Evolutionary conservation across 2,113 vertebrate genomes (phyloP).

Genomic region (Corythornis vintsioides): DNA sequence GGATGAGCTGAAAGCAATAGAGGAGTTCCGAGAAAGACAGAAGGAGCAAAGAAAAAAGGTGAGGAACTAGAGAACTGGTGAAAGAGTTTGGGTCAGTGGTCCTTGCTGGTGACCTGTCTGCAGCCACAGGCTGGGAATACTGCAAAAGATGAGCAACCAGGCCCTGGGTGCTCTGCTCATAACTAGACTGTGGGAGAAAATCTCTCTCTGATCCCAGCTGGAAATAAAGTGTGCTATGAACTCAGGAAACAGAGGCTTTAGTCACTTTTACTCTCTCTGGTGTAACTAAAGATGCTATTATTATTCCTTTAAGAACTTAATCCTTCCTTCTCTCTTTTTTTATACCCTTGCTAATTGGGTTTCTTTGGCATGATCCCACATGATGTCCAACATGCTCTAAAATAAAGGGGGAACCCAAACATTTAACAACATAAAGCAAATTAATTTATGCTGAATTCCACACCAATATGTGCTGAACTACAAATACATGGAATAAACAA

Average conservation of each 20-base stretch:
- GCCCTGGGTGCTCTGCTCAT: neutral
- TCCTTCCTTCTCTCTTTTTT: conserved; percentile 24
- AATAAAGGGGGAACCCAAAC: neutral
- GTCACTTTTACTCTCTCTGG: neutral
- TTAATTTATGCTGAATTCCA: neutral
- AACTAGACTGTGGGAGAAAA: neutral
- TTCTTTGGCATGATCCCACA: neutral
- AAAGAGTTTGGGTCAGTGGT: neutral
- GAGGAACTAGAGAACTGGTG: neutral
- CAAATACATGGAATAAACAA: neutral
- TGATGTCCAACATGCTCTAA: neutral
- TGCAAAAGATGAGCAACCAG: neutral
- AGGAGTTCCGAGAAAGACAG: conserved; percentile 92
- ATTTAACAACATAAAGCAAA: neutral
- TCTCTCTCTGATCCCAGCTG: neutral
- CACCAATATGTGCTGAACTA: neutral
- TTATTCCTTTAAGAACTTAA: conserved; percentile 41
- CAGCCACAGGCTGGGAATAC: neutral
- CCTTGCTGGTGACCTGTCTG: neutral
- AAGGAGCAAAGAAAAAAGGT: conserved; percentile 96
- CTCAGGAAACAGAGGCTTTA: neutral
- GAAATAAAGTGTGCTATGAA: neutral
- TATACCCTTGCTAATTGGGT: neutral
- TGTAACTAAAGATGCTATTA: neutral
- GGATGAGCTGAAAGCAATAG: conserved; percentile 89